Conservation (phyloP, 2,797 vertebrate genomes). For the Scolopax rusticola region DNA sequence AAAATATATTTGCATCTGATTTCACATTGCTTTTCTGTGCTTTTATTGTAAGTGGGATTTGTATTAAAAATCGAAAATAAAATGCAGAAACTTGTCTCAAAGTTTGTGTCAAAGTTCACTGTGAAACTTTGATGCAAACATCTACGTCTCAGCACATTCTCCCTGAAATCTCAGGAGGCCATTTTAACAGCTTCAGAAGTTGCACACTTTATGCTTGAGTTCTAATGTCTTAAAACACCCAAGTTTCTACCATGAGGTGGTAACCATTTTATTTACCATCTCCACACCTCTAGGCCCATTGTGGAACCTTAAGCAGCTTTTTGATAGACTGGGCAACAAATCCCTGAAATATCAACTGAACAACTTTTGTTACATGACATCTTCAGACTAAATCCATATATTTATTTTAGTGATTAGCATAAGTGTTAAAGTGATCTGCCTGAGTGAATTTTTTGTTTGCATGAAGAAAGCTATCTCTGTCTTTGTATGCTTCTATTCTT, state of each 20-base stretch:
- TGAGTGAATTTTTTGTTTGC: not conserved
- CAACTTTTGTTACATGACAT: not conserved
- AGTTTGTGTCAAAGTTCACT: not conserved
- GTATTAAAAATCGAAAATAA: not conserved
- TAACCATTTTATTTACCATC: accelerated
- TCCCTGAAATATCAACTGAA: not conserved
- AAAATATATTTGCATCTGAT: not conserved
- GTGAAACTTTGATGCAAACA: not conserved
- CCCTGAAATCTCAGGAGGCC: not conserved
- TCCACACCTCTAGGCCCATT: not conserved
- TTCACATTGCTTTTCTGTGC: not conserved
- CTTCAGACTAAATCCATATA: not conserved
- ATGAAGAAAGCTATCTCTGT: not conserved
- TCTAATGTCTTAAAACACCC: not conserved
- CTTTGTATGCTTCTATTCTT: not conserved
- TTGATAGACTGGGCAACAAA: not conserved
- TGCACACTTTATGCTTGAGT: not conserved
- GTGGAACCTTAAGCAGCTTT: not conserved
- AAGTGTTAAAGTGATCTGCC: not conserved
- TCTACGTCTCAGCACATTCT: not conserved
- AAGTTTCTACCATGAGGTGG: accelerated
- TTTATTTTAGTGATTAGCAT: not conserved
- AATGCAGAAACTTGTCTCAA: not conserved
- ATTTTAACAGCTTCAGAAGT: not conserved
- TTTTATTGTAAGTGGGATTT: not conserved